These are phyloP conservation scores for Drosophila miranda DNA, from an alignment of 1,140 invertebrate species.

Conservation along the genomic window DNA sequence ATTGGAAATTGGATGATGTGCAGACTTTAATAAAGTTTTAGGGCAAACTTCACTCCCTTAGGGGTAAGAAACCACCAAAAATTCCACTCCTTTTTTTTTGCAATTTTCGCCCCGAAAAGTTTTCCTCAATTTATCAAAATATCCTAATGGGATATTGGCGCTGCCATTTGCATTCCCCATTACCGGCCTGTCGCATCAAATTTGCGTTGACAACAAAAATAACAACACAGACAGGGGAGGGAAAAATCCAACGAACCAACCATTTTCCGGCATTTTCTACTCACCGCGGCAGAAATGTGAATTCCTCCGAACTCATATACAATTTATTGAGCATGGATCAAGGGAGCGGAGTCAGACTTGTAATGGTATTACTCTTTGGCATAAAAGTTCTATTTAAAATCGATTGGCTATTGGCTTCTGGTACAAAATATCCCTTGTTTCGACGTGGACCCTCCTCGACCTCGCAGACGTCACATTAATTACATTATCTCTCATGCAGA, in stretches of 20 bases:
- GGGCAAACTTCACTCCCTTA: too few relatives aligned
- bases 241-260: neutral
- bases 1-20: too few relatives aligned
- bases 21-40: too few relatives aligned
- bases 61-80: neutral
- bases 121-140: conserved; percentile 11
- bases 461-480: conserved; percentile 8
- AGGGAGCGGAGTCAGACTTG: conserved; percentile 47
- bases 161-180: conserved; percentile 42
- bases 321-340: conserved; percentile 57
- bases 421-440: too few relatives aligned
- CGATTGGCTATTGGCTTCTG: neutral
- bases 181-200: conserved; percentile 47
- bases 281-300: conserved; percentile 68
- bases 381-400: conserved; percentile 18
- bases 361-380: conserved; percentile 31
- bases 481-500: conserved; percentile 13
- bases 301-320: conserved; percentile 69
- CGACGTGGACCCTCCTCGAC: neutral
- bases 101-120: conserved; percentile 27
- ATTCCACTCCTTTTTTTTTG: neutral
- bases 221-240: conserved; percentile 1
- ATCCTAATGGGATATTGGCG: conserved; percentile 8
- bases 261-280: conserved; percentile 21
- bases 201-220: conserved; percentile 21